Percentiles rank a stretch among this genome's conserved stretches.
Evolutionary conservation across 2,797 vertebrate genomes (phyloP).

Genomic region (Characodon lateralis): DNA sequence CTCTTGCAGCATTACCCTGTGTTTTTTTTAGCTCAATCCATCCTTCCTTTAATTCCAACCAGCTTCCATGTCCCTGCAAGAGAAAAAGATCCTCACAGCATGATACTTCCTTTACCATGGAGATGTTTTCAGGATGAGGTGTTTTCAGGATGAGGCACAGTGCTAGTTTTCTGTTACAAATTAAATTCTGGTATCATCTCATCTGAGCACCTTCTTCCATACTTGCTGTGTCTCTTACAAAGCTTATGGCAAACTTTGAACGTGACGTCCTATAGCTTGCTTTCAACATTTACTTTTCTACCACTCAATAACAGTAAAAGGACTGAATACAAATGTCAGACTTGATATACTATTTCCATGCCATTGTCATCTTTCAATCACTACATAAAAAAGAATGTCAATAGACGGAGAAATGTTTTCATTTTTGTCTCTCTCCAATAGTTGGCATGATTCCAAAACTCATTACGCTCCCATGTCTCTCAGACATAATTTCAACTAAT

Average conservation of each 20-base stretch:
- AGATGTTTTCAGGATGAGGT: neutral
- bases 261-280: neutral
- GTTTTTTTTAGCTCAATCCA: neutral
- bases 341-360: neutral
- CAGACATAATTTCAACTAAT: slow-evolving; percentile 17
- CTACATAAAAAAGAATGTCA: neutral
- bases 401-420: neutral
- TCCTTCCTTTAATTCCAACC: no score
- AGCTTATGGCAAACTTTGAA: neutral
- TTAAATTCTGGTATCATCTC: neutral
- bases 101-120: neutral
- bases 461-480: slow-evolving; percentile 13
- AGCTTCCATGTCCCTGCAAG: neutral
- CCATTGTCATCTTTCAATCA: neutral
- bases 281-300: neutral
- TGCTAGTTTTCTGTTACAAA: neutral
- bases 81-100: neutral
- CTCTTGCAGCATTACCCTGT: neutral
- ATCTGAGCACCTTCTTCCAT: neutral
- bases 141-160: neutral
- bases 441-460: slow-evolving; percentile 9
- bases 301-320: neutral
- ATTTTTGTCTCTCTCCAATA: neutral
- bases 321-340: neutral
- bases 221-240: neutral